phyloP scores from a whole-genome alignment of 1,140 invertebrate genomes.

The Hyles vespertilio region DNA sequence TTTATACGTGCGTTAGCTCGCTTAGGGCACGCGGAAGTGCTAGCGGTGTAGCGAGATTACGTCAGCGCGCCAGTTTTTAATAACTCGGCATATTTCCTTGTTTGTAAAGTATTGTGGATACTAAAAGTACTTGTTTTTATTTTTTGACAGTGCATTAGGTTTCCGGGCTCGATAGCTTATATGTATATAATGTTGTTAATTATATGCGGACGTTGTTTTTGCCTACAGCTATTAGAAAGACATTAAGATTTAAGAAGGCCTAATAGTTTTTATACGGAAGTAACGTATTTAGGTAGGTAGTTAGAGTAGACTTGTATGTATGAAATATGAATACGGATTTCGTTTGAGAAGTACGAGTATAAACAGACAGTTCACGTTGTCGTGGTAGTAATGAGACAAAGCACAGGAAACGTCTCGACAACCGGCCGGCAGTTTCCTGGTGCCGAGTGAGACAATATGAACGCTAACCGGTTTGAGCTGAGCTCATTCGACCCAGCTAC shows the following conservation, averaged over 20 bases:
- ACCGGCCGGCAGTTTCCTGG: slow-evolving; percentile 56
- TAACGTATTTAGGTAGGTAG: too few relatives aligned
- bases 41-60: slow-evolving; percentile 52
- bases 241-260: too few relatives aligned
- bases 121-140: slow-evolving; percentile 24
- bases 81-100: slow-evolving; percentile 66
- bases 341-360: slow-evolving; percentile 4
- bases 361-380: slow-evolving; percentile 21
- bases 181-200: not conserved
- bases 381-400: slow-evolving; percentile 40
- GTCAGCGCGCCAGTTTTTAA: slow-evolving; percentile 70
- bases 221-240: not conserved
- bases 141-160: slow-evolving; percentile 12
- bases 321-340: not conserved
- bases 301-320: too few relatives aligned
- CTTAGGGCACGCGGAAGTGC: slow-evolving; percentile 67
- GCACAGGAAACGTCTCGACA: slow-evolving; percentile 60
- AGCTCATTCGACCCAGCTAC: slow-evolving; percentile 40
- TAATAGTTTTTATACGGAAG: too few relatives aligned
- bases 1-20: slow-evolving; percentile 15
- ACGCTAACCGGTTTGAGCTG: slow-evolving; percentile 57
- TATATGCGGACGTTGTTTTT: slow-evolving; percentile 1
- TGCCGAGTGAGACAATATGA: slow-evolving; percentile 64
- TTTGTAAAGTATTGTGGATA: slow-evolving; percentile 42
- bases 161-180: slow-evolving; percentile 10